Conservation (phyloP, 2,888 invertebrate genomes). For the Cryptus viduatorius region DNA sequence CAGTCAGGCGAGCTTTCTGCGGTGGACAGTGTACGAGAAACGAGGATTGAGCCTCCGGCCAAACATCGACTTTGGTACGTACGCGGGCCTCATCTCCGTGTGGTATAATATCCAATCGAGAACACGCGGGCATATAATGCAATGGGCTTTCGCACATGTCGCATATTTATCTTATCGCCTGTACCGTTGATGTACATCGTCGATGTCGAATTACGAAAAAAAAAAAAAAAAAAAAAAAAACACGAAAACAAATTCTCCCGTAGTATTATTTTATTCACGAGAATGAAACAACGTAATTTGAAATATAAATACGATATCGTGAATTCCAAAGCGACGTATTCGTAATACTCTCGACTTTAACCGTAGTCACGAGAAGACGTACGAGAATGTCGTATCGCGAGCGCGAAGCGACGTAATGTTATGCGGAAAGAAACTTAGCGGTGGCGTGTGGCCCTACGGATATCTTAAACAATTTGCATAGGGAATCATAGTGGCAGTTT, state of each 20-base stretch:
- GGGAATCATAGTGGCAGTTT: conserved; percentile 85
- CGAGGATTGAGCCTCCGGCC: too few species aligned
- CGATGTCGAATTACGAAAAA: not conserved
- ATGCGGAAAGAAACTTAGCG: conserved; percentile 56
- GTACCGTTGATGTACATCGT: not conserved
- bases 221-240: not conserved
- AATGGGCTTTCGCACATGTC: conserved; percentile 71
- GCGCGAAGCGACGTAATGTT: conserved; percentile 33
- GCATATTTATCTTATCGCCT: conserved; percentile 22
- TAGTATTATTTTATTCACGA: too few species aligned
- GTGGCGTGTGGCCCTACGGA: conserved; percentile 73
- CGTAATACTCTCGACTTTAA: conserved; percentile 2
- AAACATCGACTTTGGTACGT: too few species aligned
- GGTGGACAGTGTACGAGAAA: too few species aligned
- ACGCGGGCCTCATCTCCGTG: conserved; percentile 11
- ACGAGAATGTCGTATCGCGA: conserved; percentile 24
- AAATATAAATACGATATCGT: too few species aligned
- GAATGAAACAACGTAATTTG: too few species aligned
- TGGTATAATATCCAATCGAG: conserved; percentile 41
- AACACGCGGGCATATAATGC: conserved; percentile 69
- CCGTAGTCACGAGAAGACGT: not conserved
- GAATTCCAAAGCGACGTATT: not conserved
- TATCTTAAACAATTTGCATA: conserved; percentile 85
- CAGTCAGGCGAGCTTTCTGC: too few species aligned
- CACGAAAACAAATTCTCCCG: not conserved